These are phyloP conservation scores for Neotoxoptera formosana DNA, from an alignment of 1,140 invertebrate species.

Conservation along the genomic window DNA sequence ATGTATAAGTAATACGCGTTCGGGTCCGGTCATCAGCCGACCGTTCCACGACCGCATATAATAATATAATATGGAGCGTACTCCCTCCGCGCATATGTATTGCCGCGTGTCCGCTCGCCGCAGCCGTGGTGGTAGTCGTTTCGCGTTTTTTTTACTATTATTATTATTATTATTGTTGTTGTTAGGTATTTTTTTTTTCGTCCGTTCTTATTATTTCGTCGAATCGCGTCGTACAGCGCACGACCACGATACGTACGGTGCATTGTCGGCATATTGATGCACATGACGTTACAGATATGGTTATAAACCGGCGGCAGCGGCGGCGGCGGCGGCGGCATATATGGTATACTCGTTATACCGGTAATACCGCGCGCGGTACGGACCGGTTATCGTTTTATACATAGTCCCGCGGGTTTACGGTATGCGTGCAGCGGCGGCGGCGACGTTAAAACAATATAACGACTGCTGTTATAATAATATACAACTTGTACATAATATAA, in stretches of 20 bases:
- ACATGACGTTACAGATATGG: constrained; percentile 23
- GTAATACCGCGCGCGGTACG: not conserved
- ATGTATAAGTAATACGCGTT: not conserved
- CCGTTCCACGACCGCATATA: not conserved
- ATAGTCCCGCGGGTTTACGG: not conserved
- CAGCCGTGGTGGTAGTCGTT: not conserved
- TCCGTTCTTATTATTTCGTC: not conserved
- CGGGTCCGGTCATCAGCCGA: not conserved
- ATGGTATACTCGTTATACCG: constrained; percentile 21
- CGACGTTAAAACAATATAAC: not conserved
- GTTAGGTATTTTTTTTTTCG: not conserved
- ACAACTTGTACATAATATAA: not conserved
- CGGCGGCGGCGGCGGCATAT: not conserved
- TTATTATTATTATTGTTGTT: not conserved
- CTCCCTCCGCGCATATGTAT: not conserved
- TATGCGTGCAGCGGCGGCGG: not conserved
- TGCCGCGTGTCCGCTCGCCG: too few species aligned
- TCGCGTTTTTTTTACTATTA: not conserved
- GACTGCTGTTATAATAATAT: not conserved
- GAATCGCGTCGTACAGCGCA: not conserved
- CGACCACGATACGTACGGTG: not conserved
- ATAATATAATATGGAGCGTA: not conserved
- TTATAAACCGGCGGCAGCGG: not conserved
- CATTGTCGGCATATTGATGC: constrained; percentile 32
- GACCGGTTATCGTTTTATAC: not conserved